These are phyloP conservation scores for Cephus pygmeus DNA, from an alignment of 2,888 invertebrate genomes.

Conservation along the genomic window DNA sequence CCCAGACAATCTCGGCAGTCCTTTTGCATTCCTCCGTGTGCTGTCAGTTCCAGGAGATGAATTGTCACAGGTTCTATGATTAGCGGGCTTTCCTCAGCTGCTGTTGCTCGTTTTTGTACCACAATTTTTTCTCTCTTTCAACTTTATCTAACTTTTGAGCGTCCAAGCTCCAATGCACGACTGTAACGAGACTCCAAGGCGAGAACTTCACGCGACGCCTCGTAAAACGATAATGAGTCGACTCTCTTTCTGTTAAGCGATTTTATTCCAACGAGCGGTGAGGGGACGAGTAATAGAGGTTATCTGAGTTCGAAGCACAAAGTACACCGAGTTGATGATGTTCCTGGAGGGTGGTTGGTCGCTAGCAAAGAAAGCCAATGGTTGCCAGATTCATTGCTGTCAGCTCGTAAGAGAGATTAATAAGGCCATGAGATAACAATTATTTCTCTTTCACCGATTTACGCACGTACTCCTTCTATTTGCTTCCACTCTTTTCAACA, in stretches of 20 bases:
- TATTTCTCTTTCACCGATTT: not conserved
- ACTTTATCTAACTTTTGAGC: not conserved
- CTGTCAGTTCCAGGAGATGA: constrained; percentile 50
- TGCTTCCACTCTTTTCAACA: not conserved
- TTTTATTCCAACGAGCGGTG: constrained; percentile 34
- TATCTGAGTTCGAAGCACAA: constrained; percentile 60
- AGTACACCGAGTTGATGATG: constrained; percentile 60
- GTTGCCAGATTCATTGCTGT: not conserved
- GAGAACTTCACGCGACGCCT: not conserved
- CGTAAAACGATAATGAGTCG: not conserved
- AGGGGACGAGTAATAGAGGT: constrained; percentile 44
- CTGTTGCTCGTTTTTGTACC: not conserved
- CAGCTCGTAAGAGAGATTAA: not conserved
- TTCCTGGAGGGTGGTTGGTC: constrained; percentile 21
- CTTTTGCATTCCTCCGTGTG: constrained; percentile 71
- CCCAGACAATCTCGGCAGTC: constrained; percentile 86
- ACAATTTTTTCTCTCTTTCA: not conserved
- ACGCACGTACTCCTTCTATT: not conserved
- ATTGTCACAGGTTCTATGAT: not conserved
- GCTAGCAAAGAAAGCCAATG: not conserved
- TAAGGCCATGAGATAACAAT: not conserved
- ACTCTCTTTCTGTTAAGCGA: constrained; percentile 30
- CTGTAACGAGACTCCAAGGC: not conserved
- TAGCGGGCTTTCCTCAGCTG: not conserved
- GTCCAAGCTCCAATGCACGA: not conserved